Base-by-base conservation (phyloP, 2,113 vertebrate genomes). In the Platanista minor region DNA sequence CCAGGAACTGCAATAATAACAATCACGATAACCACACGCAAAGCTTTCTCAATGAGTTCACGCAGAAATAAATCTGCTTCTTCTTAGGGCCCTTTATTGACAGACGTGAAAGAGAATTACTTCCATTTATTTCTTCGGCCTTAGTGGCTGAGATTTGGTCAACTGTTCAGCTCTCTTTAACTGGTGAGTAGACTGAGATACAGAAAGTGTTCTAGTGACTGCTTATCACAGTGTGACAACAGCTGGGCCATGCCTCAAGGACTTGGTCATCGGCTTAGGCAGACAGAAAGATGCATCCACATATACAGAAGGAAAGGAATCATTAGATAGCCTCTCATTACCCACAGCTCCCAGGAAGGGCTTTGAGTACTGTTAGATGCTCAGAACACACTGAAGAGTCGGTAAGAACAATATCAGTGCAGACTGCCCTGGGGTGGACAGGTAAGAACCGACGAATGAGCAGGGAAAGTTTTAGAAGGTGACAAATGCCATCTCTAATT, bases 361-460 rank as follows among this genome's bases (percentile, higher is more conserved):
- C 4, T 23, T 41, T 25, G 14, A 25, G 17, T 41, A 8, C 15
- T 61, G 20, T 4, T 9, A 12, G 21, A 62, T 5, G 12, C 49
- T 59, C 9, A 33, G 31, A 31, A 17, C 13, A 31, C 33, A 39
- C 6, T 29, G 17, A 14, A 69, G 31, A 87, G 54, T 6, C 11
- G 2, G 15, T 33, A 18, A 17, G 57, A 39, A 33, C 27, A 1
- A 0, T 8, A 15, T 39, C 67, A 27, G 0, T 18, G 29, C 13
- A 2, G 14, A 33, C 23, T 80, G 11, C 1, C 5, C 20, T 74
- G 25, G 20, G 4, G 4, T 39, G 29, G 8, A 25, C 21, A 86
- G 43, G 62, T n/a, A 17, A 86, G n/a, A 78, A 86, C 1, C 0
- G 23, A 57, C 0, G 7, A 66, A 80, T 0, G 31, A 66, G 6